Conservation (phyloP, 2,888 invertebrate species). For the Phengaris arion region DNA sequence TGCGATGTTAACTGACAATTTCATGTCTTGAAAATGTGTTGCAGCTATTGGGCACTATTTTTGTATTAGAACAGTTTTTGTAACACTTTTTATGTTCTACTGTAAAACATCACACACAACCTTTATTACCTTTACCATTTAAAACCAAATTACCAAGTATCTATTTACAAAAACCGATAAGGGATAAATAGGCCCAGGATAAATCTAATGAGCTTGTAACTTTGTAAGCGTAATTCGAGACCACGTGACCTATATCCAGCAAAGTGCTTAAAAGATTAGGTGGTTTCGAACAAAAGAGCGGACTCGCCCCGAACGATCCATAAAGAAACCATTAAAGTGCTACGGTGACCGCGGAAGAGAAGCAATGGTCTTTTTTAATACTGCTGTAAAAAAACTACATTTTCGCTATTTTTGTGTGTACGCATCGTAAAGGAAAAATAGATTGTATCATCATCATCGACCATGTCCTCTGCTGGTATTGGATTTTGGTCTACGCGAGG, state of each 20-base stretch:
- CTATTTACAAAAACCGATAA: neutral
- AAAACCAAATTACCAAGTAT: neutral
- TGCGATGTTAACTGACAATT: no score
- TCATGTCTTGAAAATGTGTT: no score
- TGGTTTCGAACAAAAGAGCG: constrained; percentile 50
- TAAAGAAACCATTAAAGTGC: constrained; percentile 67
- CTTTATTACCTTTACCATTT: neutral
- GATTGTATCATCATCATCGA: no score
- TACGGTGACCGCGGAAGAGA: constrained; percentile 48
- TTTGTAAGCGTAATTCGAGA: constrained; percentile 6
- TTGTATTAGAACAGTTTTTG: no score
- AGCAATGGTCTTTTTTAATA: constrained; percentile 33
- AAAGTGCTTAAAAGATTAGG: constrained; percentile 53
- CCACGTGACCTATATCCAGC: constrained; percentile 37
- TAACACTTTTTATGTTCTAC: no score
- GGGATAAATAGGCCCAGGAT: neutral
- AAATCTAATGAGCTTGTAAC: constrained; percentile 2
- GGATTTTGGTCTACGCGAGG: no score
- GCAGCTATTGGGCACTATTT: no score
- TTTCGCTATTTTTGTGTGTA: constrained; percentile 44
- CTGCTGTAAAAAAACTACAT: constrained; percentile 42
- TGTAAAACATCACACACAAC: neutral
- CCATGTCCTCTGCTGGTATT: no score
- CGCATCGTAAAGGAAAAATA: neutral
- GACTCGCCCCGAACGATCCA: constrained; percentile 58